Percentiles rank a stretch among this genome's conserved stretches.
These are phyloP conservation scores for Delphinus delphis DNA, from an alignment of 2,113 vertebrate genomes.

Conservation along the genomic window DNA sequence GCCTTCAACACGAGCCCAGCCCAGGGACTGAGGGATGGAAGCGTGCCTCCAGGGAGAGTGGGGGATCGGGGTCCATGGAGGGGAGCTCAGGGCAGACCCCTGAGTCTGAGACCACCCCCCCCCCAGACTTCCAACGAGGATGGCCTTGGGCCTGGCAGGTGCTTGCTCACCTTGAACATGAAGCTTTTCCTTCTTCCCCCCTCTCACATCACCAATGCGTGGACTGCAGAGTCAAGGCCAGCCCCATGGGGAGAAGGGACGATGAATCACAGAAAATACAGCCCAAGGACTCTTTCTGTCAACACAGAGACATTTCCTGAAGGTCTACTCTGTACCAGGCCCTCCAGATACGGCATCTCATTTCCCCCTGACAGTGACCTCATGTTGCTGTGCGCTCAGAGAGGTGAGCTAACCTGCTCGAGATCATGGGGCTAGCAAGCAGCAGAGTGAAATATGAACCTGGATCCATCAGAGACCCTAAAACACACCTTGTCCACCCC, in stretches of 20 bases:
- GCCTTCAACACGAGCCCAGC: not conserved
- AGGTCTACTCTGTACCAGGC: not conserved
- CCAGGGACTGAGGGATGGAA: not conserved
- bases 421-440: not conserved
- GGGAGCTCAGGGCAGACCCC: not conserved
- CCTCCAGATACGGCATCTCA: not conserved
- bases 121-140: not conserved
- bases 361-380: not conserved
- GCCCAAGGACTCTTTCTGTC: not conserved
- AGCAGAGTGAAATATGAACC: not conserved
- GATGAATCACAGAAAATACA: not conserved
- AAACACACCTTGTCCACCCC: not conserved
- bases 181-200: not conserved
- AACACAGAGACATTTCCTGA: not conserved
- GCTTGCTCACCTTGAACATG: not conserved
- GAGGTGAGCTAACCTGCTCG: not conserved
- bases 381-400: not conserved
- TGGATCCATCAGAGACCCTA: not conserved
- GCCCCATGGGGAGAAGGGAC: not conserved
- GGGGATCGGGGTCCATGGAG: not conserved
- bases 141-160: not conserved
- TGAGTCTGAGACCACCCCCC: no score
- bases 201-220: not conserved
- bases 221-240: not conserved
- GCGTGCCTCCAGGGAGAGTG: rapidly evolving